A percentile compares a stretch with the other conserved stretches of the same genome.
These are phyloP conservation scores for Neodiprion fabricii DNA, from an alignment of 1,140 invertebrate genomes.

Conservation along the genomic window DNA sequence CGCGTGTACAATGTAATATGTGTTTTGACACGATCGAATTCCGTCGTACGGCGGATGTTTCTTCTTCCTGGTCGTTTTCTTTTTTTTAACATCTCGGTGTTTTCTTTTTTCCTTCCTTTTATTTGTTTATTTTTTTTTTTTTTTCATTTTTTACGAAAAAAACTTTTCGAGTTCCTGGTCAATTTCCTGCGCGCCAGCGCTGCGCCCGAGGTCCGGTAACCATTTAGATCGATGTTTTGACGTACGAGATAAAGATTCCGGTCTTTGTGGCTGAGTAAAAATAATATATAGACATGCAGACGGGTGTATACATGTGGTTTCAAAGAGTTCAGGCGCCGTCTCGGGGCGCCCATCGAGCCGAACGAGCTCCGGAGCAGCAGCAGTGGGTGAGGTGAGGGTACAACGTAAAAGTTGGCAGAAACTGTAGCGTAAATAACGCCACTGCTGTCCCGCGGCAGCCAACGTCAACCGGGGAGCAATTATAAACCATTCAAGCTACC, in stretches of 20 bases:
- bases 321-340: not conserved
- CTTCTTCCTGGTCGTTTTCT: too few species aligned
- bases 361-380: not conserved
- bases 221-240: not conserved
- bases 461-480: slow-evolving; percentile 4
- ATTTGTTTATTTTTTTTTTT: too few species aligned
- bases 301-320: not conserved
- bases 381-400: not conserved
- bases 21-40: too few species aligned
- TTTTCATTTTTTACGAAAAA: too few species aligned
- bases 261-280: not conserved
- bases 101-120: too few species aligned
- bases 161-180: too few species aligned
- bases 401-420: not conserved
- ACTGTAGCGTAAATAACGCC: not conserved
- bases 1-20: too few species aligned
- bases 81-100: too few species aligned
- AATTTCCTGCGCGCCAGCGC: too few species aligned
- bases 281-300: not conserved
- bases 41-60: too few species aligned
- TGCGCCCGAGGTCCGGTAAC: too few species aligned
- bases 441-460: not conserved
- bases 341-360: not conserved
- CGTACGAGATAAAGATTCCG: not conserved
- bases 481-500: slow-evolving; percentile 4